Conservation (phyloP, 2,888 invertebrate genomes). For the Dasypolia templi region DNA sequence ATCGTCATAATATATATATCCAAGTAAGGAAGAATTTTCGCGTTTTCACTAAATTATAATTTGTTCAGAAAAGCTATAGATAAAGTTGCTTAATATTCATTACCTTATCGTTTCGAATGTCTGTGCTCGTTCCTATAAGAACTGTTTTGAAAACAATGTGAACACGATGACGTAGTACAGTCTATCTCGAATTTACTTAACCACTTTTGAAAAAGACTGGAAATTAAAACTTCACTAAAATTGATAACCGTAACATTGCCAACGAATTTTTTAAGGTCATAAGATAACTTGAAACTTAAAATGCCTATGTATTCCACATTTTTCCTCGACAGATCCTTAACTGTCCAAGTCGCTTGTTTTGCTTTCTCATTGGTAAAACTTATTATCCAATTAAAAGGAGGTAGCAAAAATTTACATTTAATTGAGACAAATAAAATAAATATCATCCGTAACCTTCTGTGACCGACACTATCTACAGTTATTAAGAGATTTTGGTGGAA, state of each 20-base stretch:
- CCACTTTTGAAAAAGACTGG: neutral
- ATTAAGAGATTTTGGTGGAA: conserved; percentile 30
- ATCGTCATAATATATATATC: conserved; percentile 3
- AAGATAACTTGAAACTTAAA: no score
- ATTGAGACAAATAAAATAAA: no score
- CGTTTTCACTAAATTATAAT: conserved; percentile 54
- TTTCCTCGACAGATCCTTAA: no score
- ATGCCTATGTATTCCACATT: no score
- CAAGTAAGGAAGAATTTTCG: conserved; percentile 29
- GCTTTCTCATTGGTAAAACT: no score
- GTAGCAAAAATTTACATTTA: no score
- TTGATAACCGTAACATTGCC: neutral
- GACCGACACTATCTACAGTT: neutral
- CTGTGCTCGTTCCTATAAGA: conserved; percentile 22
- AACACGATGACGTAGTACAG: conserved; percentile 1
- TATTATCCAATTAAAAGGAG: no score
- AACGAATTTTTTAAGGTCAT: no score
- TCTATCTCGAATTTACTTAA: neutral
- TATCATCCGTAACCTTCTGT: conserved; percentile 2
- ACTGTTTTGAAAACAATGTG: conserved; percentile 11
- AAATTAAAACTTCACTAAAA: neutral
- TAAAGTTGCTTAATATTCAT: conserved; percentile 53
- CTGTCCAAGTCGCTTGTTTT: no score
- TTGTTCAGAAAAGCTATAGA: conserved; percentile 54
- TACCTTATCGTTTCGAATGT: conserved; percentile 34